A percentile compares a stretch with the other conserved stretches of the same genome.
Evolutionary conservation across 2,113 vertebrate species (phyloP).

Genomic region (Mesoclemmys tuberculata): DNA sequence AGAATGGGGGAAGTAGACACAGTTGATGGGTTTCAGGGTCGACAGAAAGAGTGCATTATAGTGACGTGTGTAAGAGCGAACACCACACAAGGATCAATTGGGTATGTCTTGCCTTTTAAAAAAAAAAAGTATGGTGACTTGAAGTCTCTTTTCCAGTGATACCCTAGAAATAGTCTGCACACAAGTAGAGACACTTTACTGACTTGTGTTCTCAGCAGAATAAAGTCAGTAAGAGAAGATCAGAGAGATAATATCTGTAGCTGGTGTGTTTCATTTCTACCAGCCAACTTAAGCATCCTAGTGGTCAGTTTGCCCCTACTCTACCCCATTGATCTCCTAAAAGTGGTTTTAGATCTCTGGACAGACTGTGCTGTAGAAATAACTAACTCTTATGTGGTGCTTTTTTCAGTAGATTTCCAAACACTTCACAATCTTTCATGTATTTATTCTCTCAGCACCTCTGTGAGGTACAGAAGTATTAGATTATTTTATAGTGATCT

Average conservation of each 20-base stretch:
- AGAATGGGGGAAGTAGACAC: conserved; percentile 87
- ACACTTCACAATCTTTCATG: neutral
- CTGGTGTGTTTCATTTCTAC: neutral
- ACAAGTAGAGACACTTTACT: neutral
- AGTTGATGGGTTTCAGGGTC: conserved; percentile 89
- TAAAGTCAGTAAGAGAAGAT: neutral
- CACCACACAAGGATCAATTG: conserved; percentile 80
- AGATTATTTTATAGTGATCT: neutral
- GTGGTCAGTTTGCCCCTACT: neutral
- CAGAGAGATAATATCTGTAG: neutral
- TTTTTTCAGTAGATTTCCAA: neutral
- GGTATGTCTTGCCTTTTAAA: conserved; percentile 70
- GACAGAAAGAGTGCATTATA: conserved; percentile 90
- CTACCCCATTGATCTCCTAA: neutral
- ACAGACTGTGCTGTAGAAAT: neutral
- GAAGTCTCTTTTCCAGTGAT: neutral
- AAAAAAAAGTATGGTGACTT: neutral
- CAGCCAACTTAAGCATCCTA: neutral
- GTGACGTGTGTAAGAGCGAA: conserved; percentile 88
- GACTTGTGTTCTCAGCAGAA: rapidly evolving
- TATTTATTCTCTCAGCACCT: neutral
- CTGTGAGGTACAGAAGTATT: neutral
- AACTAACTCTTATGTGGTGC: neutral
- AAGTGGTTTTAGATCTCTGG: neutral
- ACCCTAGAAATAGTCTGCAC: rapidly evolving